A percentile compares a stretch with the other conserved stretches of the same genome.
Conservation (phyloP, 2,113 vertebrate genomes). For the Otis tarda region DNA sequence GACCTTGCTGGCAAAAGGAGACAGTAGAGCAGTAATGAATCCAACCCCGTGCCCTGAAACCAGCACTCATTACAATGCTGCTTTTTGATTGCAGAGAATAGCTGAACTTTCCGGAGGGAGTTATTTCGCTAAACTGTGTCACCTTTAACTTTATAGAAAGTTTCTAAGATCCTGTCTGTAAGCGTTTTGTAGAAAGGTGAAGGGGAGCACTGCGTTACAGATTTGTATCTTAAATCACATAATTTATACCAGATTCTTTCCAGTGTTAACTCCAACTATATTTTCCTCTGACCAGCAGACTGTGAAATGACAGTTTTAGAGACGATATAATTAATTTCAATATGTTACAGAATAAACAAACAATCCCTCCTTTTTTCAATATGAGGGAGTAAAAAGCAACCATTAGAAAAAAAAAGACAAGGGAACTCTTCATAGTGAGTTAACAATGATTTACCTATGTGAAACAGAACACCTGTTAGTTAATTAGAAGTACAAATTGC, state of each 20-base stretch:
- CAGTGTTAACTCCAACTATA: neutral
- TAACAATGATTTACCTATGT: neutral
- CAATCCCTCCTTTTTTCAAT: neutral
- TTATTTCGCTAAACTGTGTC: neutral
- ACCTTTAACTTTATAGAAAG: neutral
- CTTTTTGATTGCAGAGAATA: neutral
- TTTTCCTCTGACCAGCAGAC: neutral
- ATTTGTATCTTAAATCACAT: neutral
- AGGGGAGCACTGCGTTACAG: neutral
- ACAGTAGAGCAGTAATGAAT: neutral
- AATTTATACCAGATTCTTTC: neutral
- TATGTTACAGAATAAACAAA: neutral
- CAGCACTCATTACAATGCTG: neutral
- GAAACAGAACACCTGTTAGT: constrained; percentile 1
- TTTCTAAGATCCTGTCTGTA: neutral
- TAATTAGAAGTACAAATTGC: constrained; percentile 14
- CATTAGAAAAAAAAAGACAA: neutral
- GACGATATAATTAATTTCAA: constrained; percentile 10
- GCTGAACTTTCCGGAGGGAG: neutral
- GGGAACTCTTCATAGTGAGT: neutral
- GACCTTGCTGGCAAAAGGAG: neutral
- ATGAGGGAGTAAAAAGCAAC: neutral
- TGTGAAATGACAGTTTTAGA: neutral
- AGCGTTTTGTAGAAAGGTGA: neutral
- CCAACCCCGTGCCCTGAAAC: neutral